Percentiles rank a stretch among this genome's conserved stretches.
phyloP scores from a whole-genome alignment of 2,888 invertebrate genomes.

The Ariolimax columbianus region DNA sequence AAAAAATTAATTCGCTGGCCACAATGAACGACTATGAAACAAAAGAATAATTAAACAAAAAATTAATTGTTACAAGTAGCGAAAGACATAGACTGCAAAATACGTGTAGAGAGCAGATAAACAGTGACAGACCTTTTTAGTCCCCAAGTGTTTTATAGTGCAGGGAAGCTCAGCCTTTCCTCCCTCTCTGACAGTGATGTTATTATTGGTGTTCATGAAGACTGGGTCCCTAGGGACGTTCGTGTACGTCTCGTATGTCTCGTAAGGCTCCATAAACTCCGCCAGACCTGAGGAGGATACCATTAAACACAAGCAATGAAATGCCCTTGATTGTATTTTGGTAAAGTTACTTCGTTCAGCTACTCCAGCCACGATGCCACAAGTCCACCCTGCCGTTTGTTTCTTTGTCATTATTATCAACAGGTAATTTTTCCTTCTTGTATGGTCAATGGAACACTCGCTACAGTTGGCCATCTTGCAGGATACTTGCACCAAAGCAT shows the following conservation, averaged over 20 bases:
- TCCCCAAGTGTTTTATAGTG: conserved; percentile 51
- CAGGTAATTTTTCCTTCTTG: too few relatives aligned
- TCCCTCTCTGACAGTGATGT: conserved; percentile 54
- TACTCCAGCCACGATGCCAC: too few relatives aligned
- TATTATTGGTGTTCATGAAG: conserved; percentile 44
- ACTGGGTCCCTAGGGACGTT: conserved; percentile 49
- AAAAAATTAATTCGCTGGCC: too few relatives aligned
- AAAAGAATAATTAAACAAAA: not conserved
- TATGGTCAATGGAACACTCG: too few relatives aligned
- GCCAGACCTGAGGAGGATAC: conserved; percentile 23
- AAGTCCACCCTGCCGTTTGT: too few relatives aligned
- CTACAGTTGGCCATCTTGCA: too few relatives aligned
- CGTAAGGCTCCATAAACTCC: conserved; percentile 22
- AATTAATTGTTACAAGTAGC: not conserved
- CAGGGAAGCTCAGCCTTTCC: conserved; percentile 52
- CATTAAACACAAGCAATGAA: too few relatives aligned
- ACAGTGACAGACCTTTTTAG: conserved; percentile 46
- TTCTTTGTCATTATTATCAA: too few relatives aligned
- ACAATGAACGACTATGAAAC: too few relatives aligned
- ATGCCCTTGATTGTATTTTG: too few relatives aligned
- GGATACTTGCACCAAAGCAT: too few relatives aligned
- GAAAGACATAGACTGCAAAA: not conserved
- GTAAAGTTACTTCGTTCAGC: too few relatives aligned
- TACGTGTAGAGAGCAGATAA: not conserved
- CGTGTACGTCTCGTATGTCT: conserved; percentile 33